Conservation (phyloP, 2,113 vertebrate genomes). For the Tonatia bakeri region DNA sequence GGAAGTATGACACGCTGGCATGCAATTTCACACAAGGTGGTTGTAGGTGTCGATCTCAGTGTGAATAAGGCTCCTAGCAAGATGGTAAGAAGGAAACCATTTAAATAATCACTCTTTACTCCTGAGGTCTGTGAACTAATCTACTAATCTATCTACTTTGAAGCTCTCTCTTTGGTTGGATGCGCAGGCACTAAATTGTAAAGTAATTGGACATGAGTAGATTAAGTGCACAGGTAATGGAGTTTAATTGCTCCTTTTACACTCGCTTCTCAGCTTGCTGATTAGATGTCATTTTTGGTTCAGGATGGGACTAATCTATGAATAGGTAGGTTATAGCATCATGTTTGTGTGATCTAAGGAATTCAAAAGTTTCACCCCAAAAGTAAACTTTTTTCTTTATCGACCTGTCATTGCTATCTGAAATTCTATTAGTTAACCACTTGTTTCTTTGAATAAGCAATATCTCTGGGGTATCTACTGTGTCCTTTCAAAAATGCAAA, state of each 20-base stretch:
- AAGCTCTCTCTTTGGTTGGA: background rate
- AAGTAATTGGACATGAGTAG: background rate
- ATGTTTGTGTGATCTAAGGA: background rate
- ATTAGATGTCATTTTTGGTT: background rate
- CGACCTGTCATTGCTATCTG: background rate
- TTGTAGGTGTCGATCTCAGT: background rate
- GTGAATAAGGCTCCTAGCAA: background rate
- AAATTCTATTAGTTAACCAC: background rate
- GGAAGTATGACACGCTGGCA: background rate
- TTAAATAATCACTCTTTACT: background rate
- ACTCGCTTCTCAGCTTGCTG: background rate
- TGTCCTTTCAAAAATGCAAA: background rate
- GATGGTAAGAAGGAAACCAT: background rate
- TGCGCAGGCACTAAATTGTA: background rate
- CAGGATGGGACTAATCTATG: background rate
- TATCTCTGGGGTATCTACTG: background rate
- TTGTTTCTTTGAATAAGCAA: constrained; percentile 3
- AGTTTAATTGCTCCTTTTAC: background rate
- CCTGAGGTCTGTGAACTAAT: background rate
- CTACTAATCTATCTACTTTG: background rate
- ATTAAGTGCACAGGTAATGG: background rate
- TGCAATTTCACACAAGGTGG: background rate
- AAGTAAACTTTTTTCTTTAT: background rate
- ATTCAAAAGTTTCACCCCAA: background rate
- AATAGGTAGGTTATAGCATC: background rate